Conservation (phyloP, 1,140 invertebrate species). For the Drosophila yakuba region DNA sequence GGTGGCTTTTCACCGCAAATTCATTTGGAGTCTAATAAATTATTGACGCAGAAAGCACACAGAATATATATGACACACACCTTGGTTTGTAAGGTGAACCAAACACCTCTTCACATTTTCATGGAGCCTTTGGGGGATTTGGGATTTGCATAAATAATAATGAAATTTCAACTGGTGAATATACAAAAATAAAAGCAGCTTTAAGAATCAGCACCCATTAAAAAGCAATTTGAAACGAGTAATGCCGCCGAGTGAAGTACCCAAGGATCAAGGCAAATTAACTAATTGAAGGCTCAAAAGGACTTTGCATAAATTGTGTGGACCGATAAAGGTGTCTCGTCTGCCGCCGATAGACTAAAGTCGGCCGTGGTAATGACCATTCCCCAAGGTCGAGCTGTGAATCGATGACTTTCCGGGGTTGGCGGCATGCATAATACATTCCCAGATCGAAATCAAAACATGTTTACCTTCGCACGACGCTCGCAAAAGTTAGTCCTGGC, state of each 20-base stretch:
- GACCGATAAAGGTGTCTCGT: conserved; percentile 15
- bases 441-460: conserved; percentile 70
- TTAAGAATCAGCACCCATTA: conserved; percentile 34
- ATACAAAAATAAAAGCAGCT: conserved; percentile 30
- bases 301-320: conserved; percentile 59
- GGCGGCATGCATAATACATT: conserved; percentile 68
- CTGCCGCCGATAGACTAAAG: conserved; percentile 41
- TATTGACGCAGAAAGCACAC: neutral
- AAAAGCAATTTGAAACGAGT: conserved; percentile 45
- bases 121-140: conserved; percentile 5
- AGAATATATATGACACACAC: conserved; percentile 7
- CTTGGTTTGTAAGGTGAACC: neutral
- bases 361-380: conserved; percentile 21
- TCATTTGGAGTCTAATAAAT: neutral
- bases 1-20: neutral
- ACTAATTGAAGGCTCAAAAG: conserved; percentile 65
- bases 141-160: conserved; percentile 61
- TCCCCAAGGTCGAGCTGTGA: conserved; percentile 16
- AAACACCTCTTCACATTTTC: neutral
- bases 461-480: conserved; percentile 53
- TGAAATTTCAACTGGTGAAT: conserved; percentile 26
- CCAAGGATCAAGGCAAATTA: conserved; percentile 50
- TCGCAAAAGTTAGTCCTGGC: conserved; percentile 28
- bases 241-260: conserved; percentile 18
- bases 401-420: neutral